phyloP scores from a whole-genome alignment of 2,797 vertebrate genomes.

The Sebastes umbrosus region DNA sequence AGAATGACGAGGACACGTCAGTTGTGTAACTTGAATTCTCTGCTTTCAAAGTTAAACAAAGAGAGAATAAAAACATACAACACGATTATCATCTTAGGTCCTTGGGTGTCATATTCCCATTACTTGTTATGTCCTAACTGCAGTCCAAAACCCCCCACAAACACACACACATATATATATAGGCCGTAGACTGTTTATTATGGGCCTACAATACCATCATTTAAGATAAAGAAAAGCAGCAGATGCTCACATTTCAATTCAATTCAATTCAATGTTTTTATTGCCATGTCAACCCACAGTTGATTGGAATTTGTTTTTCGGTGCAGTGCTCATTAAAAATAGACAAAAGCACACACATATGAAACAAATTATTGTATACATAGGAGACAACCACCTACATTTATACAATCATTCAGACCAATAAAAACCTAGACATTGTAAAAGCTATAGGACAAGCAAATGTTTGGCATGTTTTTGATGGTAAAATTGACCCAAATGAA shows the following conservation, averaged over 20 bases:
- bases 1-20: not conserved
- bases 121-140: not conserved
- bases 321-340: too few relatives aligned
- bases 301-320: too few relatives aligned
- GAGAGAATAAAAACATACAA: not conserved
- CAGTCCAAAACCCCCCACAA: not conserved
- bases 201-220: not conserved
- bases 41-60: not conserved
- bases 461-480: not conserved
- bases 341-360: too few relatives aligned
- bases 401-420: too few relatives aligned
- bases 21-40: not conserved
- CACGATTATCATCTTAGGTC: not conserved
- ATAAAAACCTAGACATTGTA: too few relatives aligned
- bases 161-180: not conserved
- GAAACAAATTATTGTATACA: too few relatives aligned
- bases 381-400: too few relatives aligned
- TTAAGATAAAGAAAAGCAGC: not conserved
- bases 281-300: too few relatives aligned
- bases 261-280: too few relatives aligned
- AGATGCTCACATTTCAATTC: not conserved
- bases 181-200: fast-evolving
- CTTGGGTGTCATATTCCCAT: not conserved
- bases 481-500: fast-evolving
- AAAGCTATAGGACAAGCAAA: not conserved